Evolutionary conservation across 2,113 vertebrate species (phyloP).

Genomic region (Acrocephalus kingi): DNA sequence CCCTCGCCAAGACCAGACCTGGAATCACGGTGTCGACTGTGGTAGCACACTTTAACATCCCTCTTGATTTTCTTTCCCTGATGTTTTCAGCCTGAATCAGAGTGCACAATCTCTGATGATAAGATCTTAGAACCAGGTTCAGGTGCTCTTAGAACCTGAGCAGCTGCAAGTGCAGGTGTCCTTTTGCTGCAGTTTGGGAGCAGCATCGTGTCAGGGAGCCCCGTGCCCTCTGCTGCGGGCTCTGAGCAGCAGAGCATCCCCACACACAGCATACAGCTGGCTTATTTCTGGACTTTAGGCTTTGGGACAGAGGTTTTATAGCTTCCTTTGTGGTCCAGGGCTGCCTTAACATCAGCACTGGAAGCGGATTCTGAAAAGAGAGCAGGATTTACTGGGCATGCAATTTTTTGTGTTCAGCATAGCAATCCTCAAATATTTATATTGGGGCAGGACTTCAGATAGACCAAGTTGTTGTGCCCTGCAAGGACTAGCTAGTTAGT

Average conservation of each 20-base stretch:
- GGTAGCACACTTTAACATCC: neutral
- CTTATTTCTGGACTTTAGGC: neutral
- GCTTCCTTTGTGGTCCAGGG: neutral
- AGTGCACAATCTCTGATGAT: neutral
- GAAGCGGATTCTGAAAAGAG: neutral
- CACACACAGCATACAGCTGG: rapidly evolving
- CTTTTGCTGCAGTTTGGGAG: neutral
- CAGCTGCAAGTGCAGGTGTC: neutral
- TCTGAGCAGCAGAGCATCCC: neutral
- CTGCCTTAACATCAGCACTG: neutral
- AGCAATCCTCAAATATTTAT: neutral
- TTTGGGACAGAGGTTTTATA: neutral
- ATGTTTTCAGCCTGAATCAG: neutral
- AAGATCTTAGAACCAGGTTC: neutral
- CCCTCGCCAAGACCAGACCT: too few relatives aligned
- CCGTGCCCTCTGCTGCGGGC: rapidly evolving
- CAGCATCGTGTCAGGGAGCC: rapidly evolving
- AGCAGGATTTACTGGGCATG: neutral
- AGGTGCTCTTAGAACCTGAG: neutral
- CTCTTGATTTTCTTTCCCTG: neutral
- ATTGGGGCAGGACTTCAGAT: neutral
- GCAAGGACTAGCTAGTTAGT: neutral
- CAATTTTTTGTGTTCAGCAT: neutral
- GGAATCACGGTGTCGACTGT: neutral
- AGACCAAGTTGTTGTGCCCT: neutral